Evolutionary conservation across 2,888 invertebrate species (phyloP), one percentile per base, ranked within the genome.

Genomic region (Nymphalis urticae): DNA sequence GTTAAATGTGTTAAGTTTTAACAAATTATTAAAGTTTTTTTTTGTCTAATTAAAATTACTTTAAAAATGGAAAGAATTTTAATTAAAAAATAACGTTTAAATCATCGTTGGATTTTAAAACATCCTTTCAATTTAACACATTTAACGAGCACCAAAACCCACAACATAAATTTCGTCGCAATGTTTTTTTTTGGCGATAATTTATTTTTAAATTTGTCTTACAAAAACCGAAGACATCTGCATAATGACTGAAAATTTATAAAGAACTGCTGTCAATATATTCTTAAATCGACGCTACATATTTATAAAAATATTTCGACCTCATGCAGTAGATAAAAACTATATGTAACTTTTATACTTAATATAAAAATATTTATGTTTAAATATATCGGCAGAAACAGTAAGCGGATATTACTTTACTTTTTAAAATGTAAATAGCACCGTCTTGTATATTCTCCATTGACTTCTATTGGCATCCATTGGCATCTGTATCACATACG

Each of bases 71-170:
- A 56, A 61, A 62, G 66, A 62, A 62, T 67, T 56, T 67, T 67
- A 67, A 67, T 67, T 67, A 56, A 42, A 48, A 58, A 50, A 48
- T 21, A 5, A 50, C 50, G 50, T 17, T 21, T 19, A 51, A 51
- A 51, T 51, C 51, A 61, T 66, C 53, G 60, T 54, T 27, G 60
- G 36, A 42, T 50, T 36, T 62, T 62, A 19, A 62, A 62, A 62
- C 56, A 42, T 67, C 24, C 24, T 47, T 67, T 62, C 48, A 48
- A 64, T 59, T 24, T 58, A 64, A 51, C 50, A 51, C 51, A 19
- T 51, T 64, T 68, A 71, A 65, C 62, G 71, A 66, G 66, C 66
- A 21, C 32, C 56, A 54, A 70, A 63, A 51, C 13, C 68, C 36
- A 62, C 61, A 56, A 62, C 68, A 60, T 65, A 68, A 68, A 71